Evolutionary conservation across 2,113 vertebrate species (phyloP), one percentile per base, ranked within the genome.

Genomic region (Columba livia): DNA sequence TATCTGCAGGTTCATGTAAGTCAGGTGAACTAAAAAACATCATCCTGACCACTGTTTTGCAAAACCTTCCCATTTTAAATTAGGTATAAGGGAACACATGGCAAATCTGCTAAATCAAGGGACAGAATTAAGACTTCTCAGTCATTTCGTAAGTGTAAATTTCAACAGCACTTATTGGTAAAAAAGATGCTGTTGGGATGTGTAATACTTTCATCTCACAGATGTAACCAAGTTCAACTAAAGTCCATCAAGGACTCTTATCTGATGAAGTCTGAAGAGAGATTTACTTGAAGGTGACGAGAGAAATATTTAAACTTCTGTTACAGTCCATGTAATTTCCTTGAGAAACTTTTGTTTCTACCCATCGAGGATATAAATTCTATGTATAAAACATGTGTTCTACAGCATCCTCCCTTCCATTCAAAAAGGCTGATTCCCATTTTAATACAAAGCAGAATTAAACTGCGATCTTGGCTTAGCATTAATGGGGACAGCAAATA

Each of bases 401-500:
- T 50, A 67, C 28, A 70, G 85, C 24, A 71, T 53, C 82, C 84
- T 83, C 25, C 53, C 32, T 72, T 85, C n/a, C 15, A n/a, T 80
- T 89, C 47, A 54, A 48, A 94, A 90, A 74, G 21, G 24, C 38
- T 12, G 20, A 60, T 74, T 86, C 77, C 26, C 36, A 54, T 53
- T 90, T 88, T 71, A 29, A 10, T 61, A 85, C 51, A 92, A 86
- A 92, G 57, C 32, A 72, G 88, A 96, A 86, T 92, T 90, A 90
- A 95, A 88, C 74, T 84, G 90, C 11, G 3, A 81, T 77, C 69
- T 95, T 82, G 91, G 48, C 16, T 94, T 85, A 86, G 79, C 38
- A 72, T 89, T 95, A 95, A 92, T 57, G 50, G 57, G 77, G 38
- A 92, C 48, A 93, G 90, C 57, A 96, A 93, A 93, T 61, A 78